Evolutionary conservation across 2,888 invertebrate species (phyloP).

Genomic region (Hymenopus coronatus): DNA sequence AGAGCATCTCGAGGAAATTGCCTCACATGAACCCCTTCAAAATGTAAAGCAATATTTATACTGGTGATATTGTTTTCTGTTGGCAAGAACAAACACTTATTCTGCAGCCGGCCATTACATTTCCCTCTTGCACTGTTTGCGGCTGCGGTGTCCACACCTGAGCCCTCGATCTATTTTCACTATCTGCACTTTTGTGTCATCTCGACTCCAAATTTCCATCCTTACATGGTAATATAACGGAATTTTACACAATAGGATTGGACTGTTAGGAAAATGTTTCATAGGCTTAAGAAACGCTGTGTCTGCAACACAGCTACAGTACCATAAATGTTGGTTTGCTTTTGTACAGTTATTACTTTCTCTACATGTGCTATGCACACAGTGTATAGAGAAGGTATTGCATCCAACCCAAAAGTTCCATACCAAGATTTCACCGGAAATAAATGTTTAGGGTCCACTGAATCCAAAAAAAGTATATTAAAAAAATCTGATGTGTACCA

Average conservation of each 20-base stretch:
- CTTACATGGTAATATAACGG: not conserved
- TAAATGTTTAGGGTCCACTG: too few species aligned
- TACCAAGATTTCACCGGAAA: too few species aligned
- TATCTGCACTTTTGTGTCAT: not conserved
- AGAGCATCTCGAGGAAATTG: not conserved
- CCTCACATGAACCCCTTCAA: not conserved
- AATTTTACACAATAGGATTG: not conserved
- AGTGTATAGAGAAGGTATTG: too few species aligned
- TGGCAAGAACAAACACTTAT: not conserved
- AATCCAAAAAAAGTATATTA: too few species aligned
- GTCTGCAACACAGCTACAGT: too few species aligned
- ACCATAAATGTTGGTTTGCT: too few species aligned
- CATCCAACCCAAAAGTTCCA: too few species aligned
- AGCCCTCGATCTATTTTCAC: not conserved
- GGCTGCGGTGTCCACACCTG: not conserved
- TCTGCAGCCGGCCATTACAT: not conserved
- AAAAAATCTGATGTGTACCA: too few species aligned
- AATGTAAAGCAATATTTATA: not conserved
- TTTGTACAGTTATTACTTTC: too few species aligned
- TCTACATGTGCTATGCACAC: too few species aligned
- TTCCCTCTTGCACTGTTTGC: not conserved
- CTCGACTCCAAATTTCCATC: not conserved
- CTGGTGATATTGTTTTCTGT: not conserved
- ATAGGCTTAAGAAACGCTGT: not conserved
- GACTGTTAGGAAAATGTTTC: not conserved